These are phyloP conservation scores for Anarrhichthys ocellatus DNA, from an alignment of 2,113 vertebrate species.

Conservation along the genomic window DNA sequence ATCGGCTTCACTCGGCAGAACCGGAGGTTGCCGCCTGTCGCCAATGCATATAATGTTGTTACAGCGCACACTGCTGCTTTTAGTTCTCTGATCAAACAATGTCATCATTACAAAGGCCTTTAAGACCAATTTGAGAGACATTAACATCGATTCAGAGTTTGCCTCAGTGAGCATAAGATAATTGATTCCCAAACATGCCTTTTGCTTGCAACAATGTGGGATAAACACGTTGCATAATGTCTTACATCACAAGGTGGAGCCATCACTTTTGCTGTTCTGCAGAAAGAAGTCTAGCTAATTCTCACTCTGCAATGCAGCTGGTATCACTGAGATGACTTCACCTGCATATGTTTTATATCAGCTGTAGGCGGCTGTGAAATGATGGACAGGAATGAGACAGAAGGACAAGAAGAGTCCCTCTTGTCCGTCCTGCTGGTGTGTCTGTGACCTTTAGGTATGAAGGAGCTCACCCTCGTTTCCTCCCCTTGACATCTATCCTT, in stretches of 20 bases:
- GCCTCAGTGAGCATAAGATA: neutral
- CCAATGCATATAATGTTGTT: neutral
- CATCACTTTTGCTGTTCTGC: constrained; percentile 16
- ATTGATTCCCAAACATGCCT: constrained; percentile 3
- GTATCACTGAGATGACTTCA: neutral
- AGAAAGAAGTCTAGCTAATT: constrained; percentile 1
- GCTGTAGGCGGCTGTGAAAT: neutral
- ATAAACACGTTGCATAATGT: constrained; percentile 31
- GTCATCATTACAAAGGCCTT: neutral
- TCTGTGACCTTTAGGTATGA: constrained; percentile 49
- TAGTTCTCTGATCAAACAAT: neutral
- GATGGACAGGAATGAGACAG: neutral
- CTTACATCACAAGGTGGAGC: constrained; percentile 32
- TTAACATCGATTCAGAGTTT: neutral
- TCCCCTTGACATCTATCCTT: constrained; percentile 19
- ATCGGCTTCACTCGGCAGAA: no score
- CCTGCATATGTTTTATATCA: neutral
- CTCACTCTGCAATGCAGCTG: neutral
- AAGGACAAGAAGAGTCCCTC: constrained; percentile 6
- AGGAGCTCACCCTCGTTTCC: constrained; percentile 1
- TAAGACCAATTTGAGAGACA: neutral
- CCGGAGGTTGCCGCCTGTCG: no score
- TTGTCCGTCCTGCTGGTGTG: constrained; percentile 10
- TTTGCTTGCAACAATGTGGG: constrained; percentile 1
- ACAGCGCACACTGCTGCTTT: neutral